Conservation (phyloP, 2,888 invertebrate genomes). For the Eilema caniola region DNA sequence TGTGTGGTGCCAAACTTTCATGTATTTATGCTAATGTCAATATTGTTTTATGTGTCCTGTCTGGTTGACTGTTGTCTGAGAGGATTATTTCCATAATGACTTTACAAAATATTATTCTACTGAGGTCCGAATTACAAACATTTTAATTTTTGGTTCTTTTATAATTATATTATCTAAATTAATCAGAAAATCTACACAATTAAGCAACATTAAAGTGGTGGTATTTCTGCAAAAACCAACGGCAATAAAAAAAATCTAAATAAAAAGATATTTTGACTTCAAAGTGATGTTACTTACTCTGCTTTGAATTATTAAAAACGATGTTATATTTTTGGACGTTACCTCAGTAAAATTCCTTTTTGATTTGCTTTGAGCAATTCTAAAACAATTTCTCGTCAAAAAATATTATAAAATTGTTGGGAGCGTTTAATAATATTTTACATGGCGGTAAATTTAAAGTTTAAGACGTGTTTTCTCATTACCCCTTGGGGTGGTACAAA, state of each 20-base stretch:
- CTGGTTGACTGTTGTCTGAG: slow-evolving; percentile 9
- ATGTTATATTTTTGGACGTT: slow-evolving; percentile 30
- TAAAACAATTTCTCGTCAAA: slow-evolving; percentile 73
- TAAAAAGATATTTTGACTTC: slow-evolving; percentile 38
- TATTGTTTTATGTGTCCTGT: slow-evolving; percentile 41
- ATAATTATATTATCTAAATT: neutral
- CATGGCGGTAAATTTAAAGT: slow-evolving; percentile 76
- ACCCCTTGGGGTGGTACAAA: slow-evolving; percentile 58
- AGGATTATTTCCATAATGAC: neutral
- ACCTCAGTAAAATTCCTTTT: slow-evolving; percentile 56
- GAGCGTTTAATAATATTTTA: slow-evolving; percentile 77
- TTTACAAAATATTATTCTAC: neutral
- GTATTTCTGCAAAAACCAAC: neutral
- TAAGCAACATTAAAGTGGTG: neutral
- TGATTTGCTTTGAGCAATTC: slow-evolving; percentile 55
- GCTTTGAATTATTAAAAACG: slow-evolving; percentile 46
- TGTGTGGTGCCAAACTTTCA: slow-evolving; percentile 49
- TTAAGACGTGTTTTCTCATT: slow-evolving; percentile 83
- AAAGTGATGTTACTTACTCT: slow-evolving; percentile 43
- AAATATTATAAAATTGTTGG: slow-evolving; percentile 75
- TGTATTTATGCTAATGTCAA: slow-evolving; percentile 47
- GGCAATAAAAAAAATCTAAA: slow-evolving; percentile 12
- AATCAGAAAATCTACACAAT: neutral
- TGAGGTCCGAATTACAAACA: too few relatives aligned
- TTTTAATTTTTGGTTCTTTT: too few relatives aligned